Conservation (phyloP, 1,140 invertebrate species). For the Ditylenchus dipsaci region DNA sequence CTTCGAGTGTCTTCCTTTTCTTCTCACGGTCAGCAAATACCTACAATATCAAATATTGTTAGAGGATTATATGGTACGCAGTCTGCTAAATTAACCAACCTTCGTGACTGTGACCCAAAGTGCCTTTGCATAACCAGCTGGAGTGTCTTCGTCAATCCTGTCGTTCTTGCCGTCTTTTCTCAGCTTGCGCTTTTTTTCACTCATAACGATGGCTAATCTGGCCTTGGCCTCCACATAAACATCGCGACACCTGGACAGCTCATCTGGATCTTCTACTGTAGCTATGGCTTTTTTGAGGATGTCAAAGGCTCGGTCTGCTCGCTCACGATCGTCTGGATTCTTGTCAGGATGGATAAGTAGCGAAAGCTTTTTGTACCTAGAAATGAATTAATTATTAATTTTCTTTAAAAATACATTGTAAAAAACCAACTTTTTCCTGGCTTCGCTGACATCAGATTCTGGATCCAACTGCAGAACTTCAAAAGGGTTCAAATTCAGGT, state of each 20-base stretch:
- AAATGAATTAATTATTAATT: not conserved
- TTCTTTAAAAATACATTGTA: not conserved
- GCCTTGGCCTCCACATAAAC: slow-evolving; percentile 94
- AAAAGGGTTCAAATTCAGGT: slow-evolving; percentile 74
- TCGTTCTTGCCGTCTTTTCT: slow-evolving; percentile 81
- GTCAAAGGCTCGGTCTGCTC: slow-evolving; percentile 84
- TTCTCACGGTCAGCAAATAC: slow-evolving; percentile 56
- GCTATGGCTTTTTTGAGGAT: slow-evolving; percentile 94
- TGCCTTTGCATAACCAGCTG: slow-evolving; percentile 49
- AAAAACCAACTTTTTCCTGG: slow-evolving; percentile 1
- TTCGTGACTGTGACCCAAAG: slow-evolving; percentile 52
- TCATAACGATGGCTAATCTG: slow-evolving; percentile 85
- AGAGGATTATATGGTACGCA: no score
- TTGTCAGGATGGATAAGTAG: slow-evolving; percentile 98
- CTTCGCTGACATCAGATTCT: slow-evolving; percentile 68
- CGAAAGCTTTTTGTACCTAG: slow-evolving; percentile 79
- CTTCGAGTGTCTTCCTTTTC: slow-evolving; percentile 51
- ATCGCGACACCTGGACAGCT: slow-evolving; percentile 85
- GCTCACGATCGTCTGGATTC: slow-evolving; percentile 88
- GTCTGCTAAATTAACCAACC: slow-evolving; percentile 16
- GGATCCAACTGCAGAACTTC: slow-evolving; percentile 84
- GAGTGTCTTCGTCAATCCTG: slow-evolving; percentile 79
- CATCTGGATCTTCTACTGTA: slow-evolving; percentile 87
- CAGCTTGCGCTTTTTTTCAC: slow-evolving; percentile 86
- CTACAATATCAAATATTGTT: slow-evolving; percentile 10